phyloP scores from a whole-genome alignment of 2,113 vertebrate species.

The Apaloderma vittatum region DNA sequence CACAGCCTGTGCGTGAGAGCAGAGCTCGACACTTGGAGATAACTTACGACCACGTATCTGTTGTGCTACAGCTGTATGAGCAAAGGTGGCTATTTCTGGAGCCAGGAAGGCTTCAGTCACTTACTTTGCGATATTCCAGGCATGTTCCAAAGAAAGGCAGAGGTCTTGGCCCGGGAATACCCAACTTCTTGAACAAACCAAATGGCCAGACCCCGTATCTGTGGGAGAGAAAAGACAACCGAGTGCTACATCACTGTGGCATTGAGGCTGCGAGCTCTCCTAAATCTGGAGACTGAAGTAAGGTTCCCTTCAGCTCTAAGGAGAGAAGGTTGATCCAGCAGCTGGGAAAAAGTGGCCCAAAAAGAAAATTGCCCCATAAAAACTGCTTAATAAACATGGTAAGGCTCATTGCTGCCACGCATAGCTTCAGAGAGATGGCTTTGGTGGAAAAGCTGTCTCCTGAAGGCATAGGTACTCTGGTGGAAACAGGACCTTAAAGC shows the following conservation, averaged over 20 bases:
- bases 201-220: conserved; percentile 85
- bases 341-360: background rate
- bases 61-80: background rate
- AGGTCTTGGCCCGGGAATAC: conserved; percentile 83
- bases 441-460: background rate
- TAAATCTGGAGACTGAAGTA: background rate
- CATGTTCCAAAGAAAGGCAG: conserved; percentile 83
- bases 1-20: rapidly evolving
- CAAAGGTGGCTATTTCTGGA: background rate
- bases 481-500: background rate
- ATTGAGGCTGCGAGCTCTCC: rapidly evolving
- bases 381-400: background rate
- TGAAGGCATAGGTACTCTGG: background rate
- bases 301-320: background rate
- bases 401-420: background rate
- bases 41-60: background rate
- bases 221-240: background rate
- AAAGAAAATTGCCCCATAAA: background rate
- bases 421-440: background rate
- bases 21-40: background rate
- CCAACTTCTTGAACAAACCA: conserved; percentile 80
- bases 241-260: background rate
- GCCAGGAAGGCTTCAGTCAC: background rate
- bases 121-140: conserved; percentile 74
- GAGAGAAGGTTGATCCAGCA: background rate